Percentiles rank a stretch among this genome's conserved stretches.
These are phyloP conservation scores for Marmota flaviventris DNA, from an alignment of 2,113 vertebrate species.

Conservation along the genomic window DNA sequence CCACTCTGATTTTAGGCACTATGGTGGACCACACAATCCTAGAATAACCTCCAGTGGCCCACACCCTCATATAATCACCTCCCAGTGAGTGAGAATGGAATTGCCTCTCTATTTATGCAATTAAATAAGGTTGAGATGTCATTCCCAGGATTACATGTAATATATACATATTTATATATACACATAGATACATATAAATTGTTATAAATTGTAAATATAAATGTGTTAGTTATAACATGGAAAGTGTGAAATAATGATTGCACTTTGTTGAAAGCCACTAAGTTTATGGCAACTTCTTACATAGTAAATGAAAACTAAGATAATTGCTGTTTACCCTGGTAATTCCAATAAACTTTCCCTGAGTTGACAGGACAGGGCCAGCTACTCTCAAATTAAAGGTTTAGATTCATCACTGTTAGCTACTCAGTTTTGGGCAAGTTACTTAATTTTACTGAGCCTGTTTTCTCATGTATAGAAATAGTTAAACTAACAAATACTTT, in stretches of 20 bases:
- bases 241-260: neutral
- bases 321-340: neutral
- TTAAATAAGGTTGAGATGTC: neutral
- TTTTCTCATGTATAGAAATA: conserved; percentile 22
- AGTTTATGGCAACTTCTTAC: neutral
- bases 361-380: neutral
- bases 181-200: neutral
- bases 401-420: neutral
- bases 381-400: neutral
- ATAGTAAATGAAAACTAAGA: neutral
- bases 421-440: neutral
- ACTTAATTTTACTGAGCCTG: neutral
- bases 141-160: neutral
- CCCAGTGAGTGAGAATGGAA: neutral
- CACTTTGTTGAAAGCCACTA: neutral
- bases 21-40: neutral
- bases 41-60: fast-evolving
- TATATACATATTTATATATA: neutral
- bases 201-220: neutral
- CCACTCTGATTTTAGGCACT: neutral
- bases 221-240: neutral
- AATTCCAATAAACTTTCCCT: neutral
- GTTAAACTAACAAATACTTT: neutral
- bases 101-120: neutral
- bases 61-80: neutral